Conservation (phyloP, 2,797 vertebrate species). For the Pseudocheirus occidentalis region DNA sequence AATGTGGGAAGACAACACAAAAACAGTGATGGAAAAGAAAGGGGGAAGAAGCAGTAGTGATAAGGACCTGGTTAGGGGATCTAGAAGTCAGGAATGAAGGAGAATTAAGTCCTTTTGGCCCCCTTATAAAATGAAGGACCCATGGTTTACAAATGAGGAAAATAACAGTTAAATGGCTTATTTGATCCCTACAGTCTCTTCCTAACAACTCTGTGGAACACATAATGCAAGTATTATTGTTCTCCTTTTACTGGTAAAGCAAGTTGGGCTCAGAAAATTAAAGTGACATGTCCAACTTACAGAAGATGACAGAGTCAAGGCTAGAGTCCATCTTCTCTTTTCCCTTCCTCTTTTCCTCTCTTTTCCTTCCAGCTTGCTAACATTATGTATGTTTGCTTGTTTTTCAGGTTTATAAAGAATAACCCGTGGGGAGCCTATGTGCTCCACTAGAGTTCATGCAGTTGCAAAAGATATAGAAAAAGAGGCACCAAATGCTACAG, state of each 20-base stretch:
- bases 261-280: neutral
- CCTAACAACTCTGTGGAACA: neutral
- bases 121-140: neutral
- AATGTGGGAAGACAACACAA: neutral
- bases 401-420: neutral
- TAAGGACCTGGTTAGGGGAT: neutral
- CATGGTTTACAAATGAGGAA: neutral
- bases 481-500: neutral
- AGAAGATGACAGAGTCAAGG: neutral
- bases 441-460: neutral
- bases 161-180: neutral
- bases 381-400: neutral
- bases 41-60: neutral
- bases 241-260: neutral
- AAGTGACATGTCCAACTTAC: neutral
- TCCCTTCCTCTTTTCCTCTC: neutral
- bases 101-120: neutral
- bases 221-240: neutral
- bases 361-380: neutral
- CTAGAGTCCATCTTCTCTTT: neutral
- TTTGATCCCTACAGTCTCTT: neutral
- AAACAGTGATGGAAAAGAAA: neutral
- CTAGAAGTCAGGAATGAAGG: neutral
- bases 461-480: neutral
- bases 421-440: neutral